These are phyloP conservation scores for Leucophora obtusa DNA, from an alignment of 2,888 invertebrate species.

Conservation along the genomic window DNA sequence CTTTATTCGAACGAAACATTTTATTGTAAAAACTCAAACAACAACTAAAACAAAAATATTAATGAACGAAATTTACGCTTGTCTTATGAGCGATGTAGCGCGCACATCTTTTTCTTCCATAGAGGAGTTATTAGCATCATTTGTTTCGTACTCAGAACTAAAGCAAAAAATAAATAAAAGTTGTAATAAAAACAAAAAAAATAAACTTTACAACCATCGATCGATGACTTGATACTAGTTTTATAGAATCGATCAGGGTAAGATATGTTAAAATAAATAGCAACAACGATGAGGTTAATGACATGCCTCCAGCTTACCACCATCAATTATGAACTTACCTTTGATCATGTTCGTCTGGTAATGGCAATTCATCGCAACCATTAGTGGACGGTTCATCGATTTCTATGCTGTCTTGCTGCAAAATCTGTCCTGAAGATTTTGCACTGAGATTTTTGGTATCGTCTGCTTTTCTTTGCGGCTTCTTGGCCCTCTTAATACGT, in stretches of 20 bases:
- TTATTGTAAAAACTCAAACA: constrained; percentile 24
- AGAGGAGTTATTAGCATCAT: constrained; percentile 69
- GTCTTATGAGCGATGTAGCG: constrained; percentile 71
- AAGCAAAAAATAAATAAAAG: constrained; percentile 68
- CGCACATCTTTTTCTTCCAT: constrained; percentile 70
- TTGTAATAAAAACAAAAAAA: constrained; percentile 41
- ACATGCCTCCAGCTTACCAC: background rate
- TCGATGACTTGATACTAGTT: background rate
- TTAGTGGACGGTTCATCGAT: constrained; percentile 77
- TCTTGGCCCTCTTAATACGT: constrained; percentile 93
- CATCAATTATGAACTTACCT: constrained; percentile 59
- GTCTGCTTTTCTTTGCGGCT: constrained; percentile 80
- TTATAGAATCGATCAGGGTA: background rate
- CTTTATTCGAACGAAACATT: constrained; percentile 12
- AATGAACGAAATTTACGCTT: constrained; percentile 70
- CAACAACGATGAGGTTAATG: background rate
- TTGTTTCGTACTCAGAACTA: constrained; percentile 68
- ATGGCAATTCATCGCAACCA: constrained; percentile 74
- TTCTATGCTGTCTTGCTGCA: constrained; percentile 77
- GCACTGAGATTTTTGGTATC: constrained; percentile 66
- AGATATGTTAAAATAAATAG: constrained; percentile 7
- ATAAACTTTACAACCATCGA: constrained; percentile 6
- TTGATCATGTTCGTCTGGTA: constrained; percentile 71
- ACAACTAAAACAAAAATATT: constrained; percentile 38
- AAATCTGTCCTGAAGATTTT: constrained; percentile 69